A percentile compares a stretch with the other conserved stretches of the same genome.
These are phyloP conservation scores for Clupea harengus DNA, from an alignment of 2,113 vertebrate genomes.

Conservation along the genomic window DNA sequence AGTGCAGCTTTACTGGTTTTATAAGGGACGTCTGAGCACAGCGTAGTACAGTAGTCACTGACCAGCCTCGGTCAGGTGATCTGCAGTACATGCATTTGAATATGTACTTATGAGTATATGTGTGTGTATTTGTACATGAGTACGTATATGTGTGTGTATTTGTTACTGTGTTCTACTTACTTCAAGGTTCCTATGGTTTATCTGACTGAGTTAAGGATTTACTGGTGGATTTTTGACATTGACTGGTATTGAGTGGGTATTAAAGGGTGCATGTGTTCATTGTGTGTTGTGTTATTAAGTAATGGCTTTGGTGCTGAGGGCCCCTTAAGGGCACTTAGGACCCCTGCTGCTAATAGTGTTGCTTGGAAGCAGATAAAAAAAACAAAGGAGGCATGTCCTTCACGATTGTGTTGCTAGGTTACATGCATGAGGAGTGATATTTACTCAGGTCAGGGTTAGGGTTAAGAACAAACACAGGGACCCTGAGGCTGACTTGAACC, in stretches of 20 bases:
- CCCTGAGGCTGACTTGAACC: background rate
- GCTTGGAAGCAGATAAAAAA: too few relatives aligned
- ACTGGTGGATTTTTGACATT: background rate
- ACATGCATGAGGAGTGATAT: background rate
- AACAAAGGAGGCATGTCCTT: background rate
- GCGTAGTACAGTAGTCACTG: too few relatives aligned
- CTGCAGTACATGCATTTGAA: too few relatives aligned
- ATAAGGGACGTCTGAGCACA: too few relatives aligned
- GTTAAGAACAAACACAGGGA: background rate
- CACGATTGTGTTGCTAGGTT: background rate
- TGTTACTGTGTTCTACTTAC: background rate
- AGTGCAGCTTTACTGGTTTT: too few relatives aligned
- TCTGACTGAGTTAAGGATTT: background rate
- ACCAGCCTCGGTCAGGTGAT: too few relatives aligned
- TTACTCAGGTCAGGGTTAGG: background rate
- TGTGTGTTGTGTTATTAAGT: background rate
- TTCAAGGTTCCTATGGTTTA: background rate
- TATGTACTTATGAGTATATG: too few relatives aligned
- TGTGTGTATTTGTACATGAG: too few relatives aligned
- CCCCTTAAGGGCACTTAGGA: background rate
- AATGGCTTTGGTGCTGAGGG: background rate
- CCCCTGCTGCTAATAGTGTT: background rate
- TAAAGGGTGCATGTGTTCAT: background rate
- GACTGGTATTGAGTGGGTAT: background rate
- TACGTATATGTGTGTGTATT: too few relatives aligned